Base-by-base conservation (phyloP, 2,113 vertebrate genomes). In the Coregonus clupeaformis region DNA sequence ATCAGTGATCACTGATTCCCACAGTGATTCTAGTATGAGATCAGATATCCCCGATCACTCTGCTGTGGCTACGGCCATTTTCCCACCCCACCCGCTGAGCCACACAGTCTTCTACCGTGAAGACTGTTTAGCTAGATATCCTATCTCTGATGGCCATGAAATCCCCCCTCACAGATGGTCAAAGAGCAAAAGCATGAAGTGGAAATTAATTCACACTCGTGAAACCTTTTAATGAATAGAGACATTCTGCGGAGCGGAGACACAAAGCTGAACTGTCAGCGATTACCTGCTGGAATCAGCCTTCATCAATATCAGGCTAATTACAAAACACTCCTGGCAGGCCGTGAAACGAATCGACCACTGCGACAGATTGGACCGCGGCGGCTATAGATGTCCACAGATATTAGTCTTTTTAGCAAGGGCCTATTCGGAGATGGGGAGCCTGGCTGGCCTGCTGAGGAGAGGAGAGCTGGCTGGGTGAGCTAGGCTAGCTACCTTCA, bases 281-380 rank as follows among this genome's bases (percentile, higher is more conserved):
- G 86, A 92, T 92, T 92, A 94, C 89, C 92, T 92, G 90, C 88
- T 89, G 91, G 89, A 91, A 90, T 91, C 89, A 89, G 86, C 80
- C 87, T 84, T 91, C 89, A 91, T 93, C 92, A 92, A 91, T 90
- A 91, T 91, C 89, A 89, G 85, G 83, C 89, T 93, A 92, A 93
- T 92, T 92, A 92, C 90, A 91, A 91, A 93, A 89, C 89, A 85
- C 88, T 90, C 85, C 88, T 92, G 91, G 91, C 90, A 92, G 89
- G 52, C 90, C 86, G 91, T 92, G 91, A 92, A 91, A 91, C 89
- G 85, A 89, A 88, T 52, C 82, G 80, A 84, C 86, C 83, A 69
- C 66, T 77, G 81, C 81, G 82, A 85, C 87, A 88, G 89, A 87
- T 90, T 85, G 89, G 85, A 30, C 30, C 9, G 86, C 62, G 42